phyloP scores from a whole-genome alignment of 2,797 vertebrate genomes.

The Centroberyx gerrardi region DNA sequence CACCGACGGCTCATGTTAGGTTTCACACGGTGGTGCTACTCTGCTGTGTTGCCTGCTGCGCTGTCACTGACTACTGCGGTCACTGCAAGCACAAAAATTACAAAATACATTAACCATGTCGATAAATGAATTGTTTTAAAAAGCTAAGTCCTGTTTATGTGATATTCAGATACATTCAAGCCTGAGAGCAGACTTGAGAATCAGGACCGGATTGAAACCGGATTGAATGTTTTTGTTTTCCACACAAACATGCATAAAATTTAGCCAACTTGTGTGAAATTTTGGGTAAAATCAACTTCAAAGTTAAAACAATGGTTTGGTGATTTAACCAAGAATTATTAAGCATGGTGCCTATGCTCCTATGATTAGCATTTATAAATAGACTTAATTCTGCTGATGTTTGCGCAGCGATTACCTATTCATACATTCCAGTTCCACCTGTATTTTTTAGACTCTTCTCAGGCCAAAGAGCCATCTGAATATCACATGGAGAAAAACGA shows the following conservation, averaged over 20 bases:
- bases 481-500: slow-evolving; percentile 42
- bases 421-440: slow-evolving; percentile 49
- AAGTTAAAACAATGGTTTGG: not conserved
- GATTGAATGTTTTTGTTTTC: slow-evolving; percentile 18
- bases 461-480: slow-evolving; percentile 53
- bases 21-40: slow-evolving; percentile 18
- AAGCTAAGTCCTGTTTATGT: slow-evolving; percentile 35
- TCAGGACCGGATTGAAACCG: slow-evolving; percentile 39
- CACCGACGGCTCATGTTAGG: slow-evolving; percentile 35
- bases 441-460: slow-evolving; percentile 75
- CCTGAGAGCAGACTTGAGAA: slow-evolving; percentile 49
- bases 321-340: slow-evolving; percentile 11
- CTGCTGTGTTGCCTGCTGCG: not conserved
- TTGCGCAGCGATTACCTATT: not conserved
- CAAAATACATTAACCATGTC: slow-evolving; percentile 60
- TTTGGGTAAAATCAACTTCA: not conserved
- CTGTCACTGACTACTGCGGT: slow-evolving; percentile 38
- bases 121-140: slow-evolving; percentile 75
- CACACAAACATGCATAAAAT: not conserved
- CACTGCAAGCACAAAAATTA: slow-evolving; percentile 66
- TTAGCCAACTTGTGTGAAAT: slow-evolving; percentile 14
- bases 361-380: not conserved
- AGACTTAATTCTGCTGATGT: not conserved
- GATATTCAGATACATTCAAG: slow-evolving; percentile 37
- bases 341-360: not conserved